phyloP scores from a whole-genome alignment of 2,113 vertebrate genomes.

The Peucedramus taeniatus region DNA sequence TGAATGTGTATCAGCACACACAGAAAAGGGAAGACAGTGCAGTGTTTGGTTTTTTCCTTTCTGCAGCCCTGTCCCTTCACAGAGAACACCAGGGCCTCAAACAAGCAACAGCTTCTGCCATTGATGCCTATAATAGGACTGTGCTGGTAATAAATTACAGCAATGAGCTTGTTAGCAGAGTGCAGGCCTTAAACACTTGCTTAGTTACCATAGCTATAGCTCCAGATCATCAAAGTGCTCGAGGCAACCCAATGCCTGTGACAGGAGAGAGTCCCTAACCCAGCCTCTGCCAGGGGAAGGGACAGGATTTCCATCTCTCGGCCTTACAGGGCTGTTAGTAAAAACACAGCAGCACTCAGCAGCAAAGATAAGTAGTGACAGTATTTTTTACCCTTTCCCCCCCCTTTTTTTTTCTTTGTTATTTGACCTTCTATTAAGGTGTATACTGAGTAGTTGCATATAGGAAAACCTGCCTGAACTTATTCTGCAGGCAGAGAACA shows the following conservation, averaged over 20 bases:
- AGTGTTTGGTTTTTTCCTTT: background rate
- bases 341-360: background rate
- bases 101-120: background rate
- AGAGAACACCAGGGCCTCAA: background rate
- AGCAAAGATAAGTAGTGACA: background rate
- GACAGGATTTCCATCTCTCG: background rate
- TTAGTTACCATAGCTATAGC: constrained; percentile 23
- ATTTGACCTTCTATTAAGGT: background rate
- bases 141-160: constrained; percentile 43
- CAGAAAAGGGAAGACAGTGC: background rate
- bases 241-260: background rate
- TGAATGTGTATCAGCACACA: background rate
- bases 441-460: background rate
- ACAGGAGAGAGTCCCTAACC: background rate
- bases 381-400: background rate
- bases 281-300: background rate
- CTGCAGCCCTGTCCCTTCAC: background rate
- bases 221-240: constrained; percentile 29
- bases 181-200: constrained; percentile 13
- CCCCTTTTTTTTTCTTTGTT: background rate
- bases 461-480: background rate
- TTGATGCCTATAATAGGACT: constrained; percentile 29
- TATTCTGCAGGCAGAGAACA: constrained; percentile 14
- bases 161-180: constrained; percentile 30
- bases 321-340: background rate